These are phyloP conservation scores for Anodontia alba DNA, from an alignment of 2,888 invertebrate genomes.

Conservation along the genomic window DNA sequence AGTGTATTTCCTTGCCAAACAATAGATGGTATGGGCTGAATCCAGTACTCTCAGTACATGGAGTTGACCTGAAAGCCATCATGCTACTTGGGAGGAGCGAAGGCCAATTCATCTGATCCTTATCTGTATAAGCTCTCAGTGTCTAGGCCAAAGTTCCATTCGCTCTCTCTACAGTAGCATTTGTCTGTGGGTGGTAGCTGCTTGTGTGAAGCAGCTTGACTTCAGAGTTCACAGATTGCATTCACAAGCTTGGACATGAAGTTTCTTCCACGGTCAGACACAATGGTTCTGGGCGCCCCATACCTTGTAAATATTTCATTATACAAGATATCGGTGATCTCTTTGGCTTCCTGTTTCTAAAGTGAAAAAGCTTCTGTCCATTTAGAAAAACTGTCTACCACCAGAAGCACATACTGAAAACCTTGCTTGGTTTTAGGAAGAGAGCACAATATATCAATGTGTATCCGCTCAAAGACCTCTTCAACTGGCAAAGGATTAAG, in stretches of 20 bases:
- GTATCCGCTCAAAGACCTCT: conserved; percentile 33
- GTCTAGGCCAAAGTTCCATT: conserved; percentile 45
- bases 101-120: conserved; percentile 48
- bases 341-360: conserved; percentile 44
- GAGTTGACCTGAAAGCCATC: conserved; percentile 41
- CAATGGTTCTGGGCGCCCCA: conserved; percentile 46
- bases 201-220: conserved; percentile 47
- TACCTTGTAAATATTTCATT: conserved; percentile 46
- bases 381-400: conserved; percentile 56
- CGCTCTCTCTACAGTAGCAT: conserved; percentile 35
- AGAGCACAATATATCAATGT: conserved; percentile 54
- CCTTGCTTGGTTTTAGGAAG: conserved; percentile 48
- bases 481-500: conserved; percentile 44
- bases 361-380: conserved; percentile 61
- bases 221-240: conserved; percentile 47
- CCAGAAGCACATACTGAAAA: conserved; percentile 42
- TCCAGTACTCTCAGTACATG: conserved; percentile 43
- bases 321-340: conserved; percentile 48
- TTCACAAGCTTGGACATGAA: conserved; percentile 45
- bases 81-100: conserved; percentile 39
- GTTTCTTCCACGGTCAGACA: conserved; percentile 40
- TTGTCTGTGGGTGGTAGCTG: conserved; percentile 53
- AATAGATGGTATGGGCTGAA: conserved; percentile 44
- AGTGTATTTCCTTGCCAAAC: conserved; percentile 45
- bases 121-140: conserved; percentile 38